phyloP scores from a whole-genome alignment of 2,113 vertebrate species.

The Periophthalmus modestus region DNA sequence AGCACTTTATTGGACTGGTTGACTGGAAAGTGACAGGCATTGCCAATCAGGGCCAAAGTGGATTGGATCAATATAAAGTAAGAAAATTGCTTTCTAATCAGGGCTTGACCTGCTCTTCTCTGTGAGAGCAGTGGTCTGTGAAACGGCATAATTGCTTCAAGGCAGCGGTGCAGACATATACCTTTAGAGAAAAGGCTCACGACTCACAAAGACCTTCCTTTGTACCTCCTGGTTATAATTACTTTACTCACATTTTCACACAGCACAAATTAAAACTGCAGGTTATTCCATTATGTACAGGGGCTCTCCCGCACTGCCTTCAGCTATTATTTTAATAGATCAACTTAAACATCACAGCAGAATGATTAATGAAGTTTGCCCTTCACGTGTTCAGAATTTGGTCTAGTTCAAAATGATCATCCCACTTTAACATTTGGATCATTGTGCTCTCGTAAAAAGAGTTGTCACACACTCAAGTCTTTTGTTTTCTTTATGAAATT shows the following conservation, averaged over 20 bases:
- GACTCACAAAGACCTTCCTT: slow-evolving; percentile 16
- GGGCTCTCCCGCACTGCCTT: slow-evolving; percentile 11
- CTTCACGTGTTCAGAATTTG: slow-evolving; percentile 12
- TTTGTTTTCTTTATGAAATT: background rate
- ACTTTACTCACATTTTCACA: slow-evolving; percentile 35
- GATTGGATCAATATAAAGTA: slow-evolving; percentile 58
- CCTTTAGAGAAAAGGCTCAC: slow-evolving; percentile 7
- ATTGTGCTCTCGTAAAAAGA: background rate
- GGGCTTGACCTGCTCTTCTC: slow-evolving; percentile 47
- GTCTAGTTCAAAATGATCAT: background rate
- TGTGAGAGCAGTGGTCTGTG: slow-evolving; percentile 55
- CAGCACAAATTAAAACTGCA: slow-evolving; percentile 10
- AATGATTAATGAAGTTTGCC: slow-evolving; percentile 16
- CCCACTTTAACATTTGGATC: background rate
- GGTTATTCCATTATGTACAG: slow-evolving; percentile 18
- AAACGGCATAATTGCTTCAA: slow-evolving; percentile 48
- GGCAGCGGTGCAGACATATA: slow-evolving; percentile 13
- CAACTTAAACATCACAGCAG: slow-evolving; percentile 26
- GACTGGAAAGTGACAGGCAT: slow-evolving; percentile 37
- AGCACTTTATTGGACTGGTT: slow-evolving; percentile 7
- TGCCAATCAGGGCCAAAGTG: slow-evolving; percentile 47
- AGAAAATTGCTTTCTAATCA: slow-evolving; percentile 57
- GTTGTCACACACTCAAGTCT: background rate
- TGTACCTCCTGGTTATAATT: slow-evolving; percentile 33
- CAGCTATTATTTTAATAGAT: slow-evolving; percentile 32